Conservation (phyloP, 2,888 invertebrate genomes). For the Augochlorella aurata region DNA sequence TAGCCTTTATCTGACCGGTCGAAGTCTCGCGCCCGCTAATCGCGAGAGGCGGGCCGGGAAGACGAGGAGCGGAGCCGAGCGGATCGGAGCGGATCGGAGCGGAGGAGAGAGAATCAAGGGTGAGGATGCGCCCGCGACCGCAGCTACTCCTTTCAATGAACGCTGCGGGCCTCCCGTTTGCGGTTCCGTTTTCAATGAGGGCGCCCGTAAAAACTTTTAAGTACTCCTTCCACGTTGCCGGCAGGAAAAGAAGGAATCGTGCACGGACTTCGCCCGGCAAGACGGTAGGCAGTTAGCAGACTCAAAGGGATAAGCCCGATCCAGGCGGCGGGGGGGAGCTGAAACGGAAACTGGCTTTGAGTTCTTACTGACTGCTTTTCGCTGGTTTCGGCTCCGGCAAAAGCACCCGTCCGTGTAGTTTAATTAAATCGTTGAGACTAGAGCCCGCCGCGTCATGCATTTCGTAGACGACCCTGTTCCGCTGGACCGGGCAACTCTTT, state of each 20-base stretch:
- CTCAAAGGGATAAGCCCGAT: conserved; percentile 59
- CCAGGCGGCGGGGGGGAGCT: conserved; percentile 15
- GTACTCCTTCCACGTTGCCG: conserved; percentile 64
- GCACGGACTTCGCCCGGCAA: conserved; percentile 39
- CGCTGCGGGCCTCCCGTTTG: conserved; percentile 53
- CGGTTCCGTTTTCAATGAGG: conserved; percentile 73
- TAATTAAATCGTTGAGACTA: conserved; percentile 53
- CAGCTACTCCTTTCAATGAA: conserved; percentile 67
- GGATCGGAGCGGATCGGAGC: no score
- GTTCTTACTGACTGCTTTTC: conserved; percentile 57
- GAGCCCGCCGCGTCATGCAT: conserved; percentile 40
- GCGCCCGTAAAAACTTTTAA: conserved; percentile 75
- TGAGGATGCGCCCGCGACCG: conserved; percentile 56
- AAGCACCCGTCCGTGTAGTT: conserved; percentile 57
- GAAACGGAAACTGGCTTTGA: conserved; percentile 59
- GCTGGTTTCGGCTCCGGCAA: conserved; percentile 41
- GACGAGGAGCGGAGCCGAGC: conserved; percentile 23
- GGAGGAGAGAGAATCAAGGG: conserved; percentile 19
- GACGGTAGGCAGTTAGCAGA: conserved; percentile 58
- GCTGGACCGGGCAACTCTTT: conserved; percentile 21
- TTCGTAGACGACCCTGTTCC: conserved; percentile 44
- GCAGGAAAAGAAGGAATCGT: conserved; percentile 46
- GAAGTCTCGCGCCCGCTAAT: conserved; percentile 55
- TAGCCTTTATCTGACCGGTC: conserved; percentile 11
- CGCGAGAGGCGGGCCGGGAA: conserved; percentile 51